Base-by-base conservation (phyloP, 2,888 invertebrate species). In the Drosophila dives region DNA sequence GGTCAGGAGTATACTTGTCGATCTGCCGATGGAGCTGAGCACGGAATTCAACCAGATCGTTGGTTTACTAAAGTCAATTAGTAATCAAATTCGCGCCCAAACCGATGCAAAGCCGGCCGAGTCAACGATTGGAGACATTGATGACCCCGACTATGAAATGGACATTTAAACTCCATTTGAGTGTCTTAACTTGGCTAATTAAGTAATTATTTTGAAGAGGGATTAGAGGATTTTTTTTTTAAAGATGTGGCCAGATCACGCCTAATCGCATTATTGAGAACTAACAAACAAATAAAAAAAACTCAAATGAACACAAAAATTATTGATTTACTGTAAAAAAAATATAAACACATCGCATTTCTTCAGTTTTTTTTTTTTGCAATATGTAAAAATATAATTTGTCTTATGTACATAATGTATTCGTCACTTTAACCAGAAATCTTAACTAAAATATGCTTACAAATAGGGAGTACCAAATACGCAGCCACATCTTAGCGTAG, bases 331-430 rank as follows among this genome's bases (percentile, higher is more conserved):
- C 20, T 10, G 10, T 42, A 36, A 36, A 36, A 17, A 38, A 17
- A 6, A 38, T 3, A 26, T 36, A 45, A 67, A 64, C 45, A 5
- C 0, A 5, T 49, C 1, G 5, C 6, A 3, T 32, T 17, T 26
- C 0, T 34, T 26, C 15, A 26, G 2, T 12, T 12, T 10, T 2
- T 20, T 1, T 38, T 48, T 40, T 62, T 26, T 40, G n/a, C 23
- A n/a, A 56, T 49, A 49, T 77, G 38, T 70, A 77, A 77, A 76
- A 74, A 77, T 74, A 69, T 70, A 58, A 51, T 61, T 60, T 51
- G n/a, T 34, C 42, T 61, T 65, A 51, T 62, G n/a, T 45, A 67
- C 23, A 33, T 40, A 49, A 67, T 54, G 20, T 58, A 45, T 42
- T 45, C 62, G 74, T 60, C 60, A 58, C 78, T 63, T 53, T 63